Evolutionary conservation across 2,888 invertebrate genomes (phyloP).

Genomic region (Linnaemya vulpina): DNA sequence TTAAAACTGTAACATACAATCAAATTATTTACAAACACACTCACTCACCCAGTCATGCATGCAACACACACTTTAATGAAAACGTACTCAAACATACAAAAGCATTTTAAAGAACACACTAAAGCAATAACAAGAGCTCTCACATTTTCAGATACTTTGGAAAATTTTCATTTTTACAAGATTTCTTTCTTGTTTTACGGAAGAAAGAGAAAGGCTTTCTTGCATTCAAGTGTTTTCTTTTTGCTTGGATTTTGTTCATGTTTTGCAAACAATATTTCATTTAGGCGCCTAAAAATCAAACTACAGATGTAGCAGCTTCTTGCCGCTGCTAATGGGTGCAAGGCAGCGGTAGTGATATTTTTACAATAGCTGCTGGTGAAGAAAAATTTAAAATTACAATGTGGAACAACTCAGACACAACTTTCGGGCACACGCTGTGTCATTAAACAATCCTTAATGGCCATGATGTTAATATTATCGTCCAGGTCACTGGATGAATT

Average conservation of each 20-base stretch:
- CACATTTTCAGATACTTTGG: slow-evolving; percentile 41
- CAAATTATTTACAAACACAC: slow-evolving; percentile 24
- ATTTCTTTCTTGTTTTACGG: background rate
- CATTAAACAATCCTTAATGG: slow-evolving; percentile 93
- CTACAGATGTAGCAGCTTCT: slow-evolving; percentile 13
- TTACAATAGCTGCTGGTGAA: slow-evolving; percentile 44
- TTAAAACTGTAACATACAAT: slow-evolving; percentile 39
- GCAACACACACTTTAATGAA: slow-evolving; percentile 5
- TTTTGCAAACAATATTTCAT: slow-evolving; percentile 50
- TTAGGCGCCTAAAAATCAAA: slow-evolving; percentile 55
- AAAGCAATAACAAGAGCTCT: background rate
- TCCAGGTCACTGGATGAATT: slow-evolving; percentile 82
- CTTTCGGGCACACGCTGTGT: slow-evolving; percentile 94
- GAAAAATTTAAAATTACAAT: slow-evolving; percentile 54
- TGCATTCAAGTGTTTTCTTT: background rate
- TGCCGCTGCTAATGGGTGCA: background rate
- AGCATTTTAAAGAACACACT: slow-evolving; percentile 9
- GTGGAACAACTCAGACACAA: slow-evolving; percentile 87
- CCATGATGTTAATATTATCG: slow-evolving; percentile 89
- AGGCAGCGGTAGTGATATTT: slow-evolving; percentile 5
- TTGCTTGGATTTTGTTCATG: slow-evolving; percentile 26
- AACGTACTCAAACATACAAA: slow-evolving; percentile 9
- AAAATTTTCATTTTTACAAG: slow-evolving; percentile 42
- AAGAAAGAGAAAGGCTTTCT: background rate
- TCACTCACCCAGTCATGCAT: background rate